Evolutionary conservation across 1,140 invertebrate genomes (phyloP).

Genomic region (Stegodyphus mimosarum): DNA sequence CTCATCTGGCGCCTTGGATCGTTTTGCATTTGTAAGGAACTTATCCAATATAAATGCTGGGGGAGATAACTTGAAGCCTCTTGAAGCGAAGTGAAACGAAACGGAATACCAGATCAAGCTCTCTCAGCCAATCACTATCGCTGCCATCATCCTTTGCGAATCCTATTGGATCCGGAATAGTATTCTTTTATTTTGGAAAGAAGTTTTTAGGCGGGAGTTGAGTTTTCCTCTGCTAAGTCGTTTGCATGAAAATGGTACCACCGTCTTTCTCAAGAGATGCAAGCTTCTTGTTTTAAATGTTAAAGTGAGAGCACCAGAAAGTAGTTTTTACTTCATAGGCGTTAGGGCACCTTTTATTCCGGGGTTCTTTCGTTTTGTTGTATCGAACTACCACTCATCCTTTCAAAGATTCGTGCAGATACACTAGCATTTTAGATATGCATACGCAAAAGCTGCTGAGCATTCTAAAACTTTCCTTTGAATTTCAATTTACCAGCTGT

Average conservation of each 20-base stretch:
- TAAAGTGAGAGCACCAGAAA: constrained; percentile 31
- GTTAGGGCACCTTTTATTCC: background rate
- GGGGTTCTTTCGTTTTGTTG: background rate
- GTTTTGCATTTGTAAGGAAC: constrained; percentile 47
- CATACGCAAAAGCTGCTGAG: too few relatives aligned
- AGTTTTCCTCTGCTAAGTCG: constrained; percentile 20
- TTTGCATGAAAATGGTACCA: constrained; percentile 36
- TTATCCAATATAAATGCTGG: constrained; percentile 48
- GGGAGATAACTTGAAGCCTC: background rate
- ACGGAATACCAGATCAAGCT: constrained; percentile 43
- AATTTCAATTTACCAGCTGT: too few relatives aligned
- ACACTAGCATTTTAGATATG: too few relatives aligned
- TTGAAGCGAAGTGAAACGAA: background rate
- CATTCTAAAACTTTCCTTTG: too few relatives aligned
- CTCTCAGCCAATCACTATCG: constrained; percentile 36
- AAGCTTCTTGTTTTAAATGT: constrained; percentile 36
- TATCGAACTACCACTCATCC: background rate
- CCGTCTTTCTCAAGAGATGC: background rate
- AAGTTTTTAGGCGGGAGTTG: constrained; percentile 19
- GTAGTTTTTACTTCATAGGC: background rate
- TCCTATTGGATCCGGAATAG: constrained; percentile 40
- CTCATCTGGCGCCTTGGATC: constrained; percentile 27
- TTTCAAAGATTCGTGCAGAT: too few relatives aligned
- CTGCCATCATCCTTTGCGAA: background rate
- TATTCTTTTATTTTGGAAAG: constrained; percentile 36